These are phyloP conservation scores for Varanus salvator DNA, from an alignment of 2,113 vertebrate species.

Conservation along the genomic window DNA sequence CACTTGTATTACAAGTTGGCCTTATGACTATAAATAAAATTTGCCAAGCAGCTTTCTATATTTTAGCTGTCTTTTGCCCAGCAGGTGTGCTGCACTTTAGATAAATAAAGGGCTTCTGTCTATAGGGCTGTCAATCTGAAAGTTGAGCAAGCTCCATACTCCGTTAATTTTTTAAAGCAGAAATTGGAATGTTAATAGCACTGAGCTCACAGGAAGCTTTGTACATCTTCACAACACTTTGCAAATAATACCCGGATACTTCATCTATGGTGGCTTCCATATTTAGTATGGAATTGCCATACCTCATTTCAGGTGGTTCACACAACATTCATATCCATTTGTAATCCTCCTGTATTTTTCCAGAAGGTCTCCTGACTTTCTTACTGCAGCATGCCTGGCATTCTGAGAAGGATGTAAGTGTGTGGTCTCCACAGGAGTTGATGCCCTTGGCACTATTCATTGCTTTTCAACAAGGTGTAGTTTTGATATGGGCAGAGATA, in stretches of 20 bases:
- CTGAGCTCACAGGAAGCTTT: conserved; percentile 37
- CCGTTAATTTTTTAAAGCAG: conserved; percentile 61
- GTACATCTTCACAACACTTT: conserved; percentile 42
- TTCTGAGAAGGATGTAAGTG: neutral
- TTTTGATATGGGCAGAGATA: neutral
- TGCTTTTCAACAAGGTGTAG: neutral
- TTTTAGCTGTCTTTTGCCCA: conserved; percentile 69
- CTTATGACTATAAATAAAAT: conserved; percentile 62
- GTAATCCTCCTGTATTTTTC: neutral
- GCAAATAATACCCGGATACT: conserved; percentile 40
- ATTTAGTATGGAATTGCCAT: neutral
- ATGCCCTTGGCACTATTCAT: neutral
- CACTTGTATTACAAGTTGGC: conserved; percentile 7
- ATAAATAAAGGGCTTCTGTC: conserved; percentile 57
- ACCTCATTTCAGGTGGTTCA: neutral
- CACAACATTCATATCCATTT: no score
- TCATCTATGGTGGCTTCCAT: conserved; percentile 20
- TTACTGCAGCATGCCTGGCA: neutral
- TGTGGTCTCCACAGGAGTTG: neutral
- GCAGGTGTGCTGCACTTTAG: conserved; percentile 68
- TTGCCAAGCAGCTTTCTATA: conserved; percentile 51
- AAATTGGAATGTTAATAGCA: conserved; percentile 61
- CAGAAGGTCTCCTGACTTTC: neutral
- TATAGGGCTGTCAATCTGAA: conserved; percentile 67
- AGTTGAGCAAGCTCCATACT: conserved; percentile 50